Evolutionary conservation across 2,888 invertebrate species (phyloP), one percentile per base, ranked within the genome.

Genomic region (Adelphocoris suturalis): DNA sequence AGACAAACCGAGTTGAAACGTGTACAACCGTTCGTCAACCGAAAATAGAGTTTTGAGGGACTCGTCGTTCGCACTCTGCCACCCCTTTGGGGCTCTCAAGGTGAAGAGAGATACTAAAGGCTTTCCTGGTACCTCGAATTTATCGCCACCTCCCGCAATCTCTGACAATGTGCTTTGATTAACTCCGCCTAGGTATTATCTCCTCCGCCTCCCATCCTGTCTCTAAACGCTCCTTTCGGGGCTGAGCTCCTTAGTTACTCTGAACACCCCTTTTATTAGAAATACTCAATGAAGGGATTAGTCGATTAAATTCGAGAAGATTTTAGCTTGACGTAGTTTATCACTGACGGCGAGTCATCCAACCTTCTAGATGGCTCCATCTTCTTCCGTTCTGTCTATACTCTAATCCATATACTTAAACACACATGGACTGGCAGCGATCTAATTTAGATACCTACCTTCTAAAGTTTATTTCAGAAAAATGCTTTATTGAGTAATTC

Each of bases 121-220:
- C 27, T 68, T 68, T 13, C 68, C 2, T 23, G 68, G 68, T 68
- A 68, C 23, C 68, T 68, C 5, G 68, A 27, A 68, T 68, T 68
- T 68, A 68, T 68, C 68, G 68, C 68, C 68, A 27, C 68, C 68
- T 68, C 19, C 68, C 23, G 68, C 68, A 68, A 68, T 68, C 68
- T 68, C 68, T 13, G 68, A 68, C 68, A 68, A 68, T 68, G 23
- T 68, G 68, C 68, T 68, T 68, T 68, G 68, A 68, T 68, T 68
- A 68, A 68, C 68, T 68, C 68, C n/a, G n/a, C 57, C 68, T 11
- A 11, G 13, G 68, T 19, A 68, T 68, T 68, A 68, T 68, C 68
- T 5, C 23, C 27, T 9, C 12, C 68, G 7, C 68, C 13, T 5
- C 68, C 9, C 61, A 9, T 2, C n/a, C 19, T n/a, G 3, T n/a